Evolutionary conservation across 1,140 invertebrate species (phyloP).

Genomic region (Saccostrea echinata): DNA sequence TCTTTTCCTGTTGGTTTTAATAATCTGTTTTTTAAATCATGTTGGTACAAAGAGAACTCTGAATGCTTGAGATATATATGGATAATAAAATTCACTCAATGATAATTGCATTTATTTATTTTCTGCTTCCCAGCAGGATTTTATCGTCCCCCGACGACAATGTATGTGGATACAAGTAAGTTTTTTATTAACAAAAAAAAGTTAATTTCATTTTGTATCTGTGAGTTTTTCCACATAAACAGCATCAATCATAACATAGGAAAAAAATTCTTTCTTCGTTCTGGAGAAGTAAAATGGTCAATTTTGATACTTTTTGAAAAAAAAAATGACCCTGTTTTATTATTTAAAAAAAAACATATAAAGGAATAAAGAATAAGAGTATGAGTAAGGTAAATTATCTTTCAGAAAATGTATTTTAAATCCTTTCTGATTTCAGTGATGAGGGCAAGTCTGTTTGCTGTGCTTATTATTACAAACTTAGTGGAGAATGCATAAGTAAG

Average conservation of each 20-base stretch:
- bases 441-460: background rate
- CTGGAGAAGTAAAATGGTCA: background rate
- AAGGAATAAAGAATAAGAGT: background rate
- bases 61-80: no score
- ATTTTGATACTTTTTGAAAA: background rate
- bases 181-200: background rate
- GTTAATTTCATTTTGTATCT: background rate
- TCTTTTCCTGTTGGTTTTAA: no score
- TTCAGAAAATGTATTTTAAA: background rate
- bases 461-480: background rate
- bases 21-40: no score
- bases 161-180: background rate
- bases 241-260: background rate
- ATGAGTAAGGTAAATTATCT: background rate
- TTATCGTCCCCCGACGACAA: background rate
- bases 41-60: no score
- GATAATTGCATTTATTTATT: no score
- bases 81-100: no score
- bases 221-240: background rate
- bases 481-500: slow-evolving; percentile 1
- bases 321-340: no score
- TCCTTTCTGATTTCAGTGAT: background rate
- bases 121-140: no score
- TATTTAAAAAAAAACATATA: no score
- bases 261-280: no score